Percentiles rank a stretch among this genome's conserved stretches.
These are phyloP conservation scores for Clostera curtula DNA, from an alignment of 2,888 invertebrate species.

Conservation along the genomic window DNA sequence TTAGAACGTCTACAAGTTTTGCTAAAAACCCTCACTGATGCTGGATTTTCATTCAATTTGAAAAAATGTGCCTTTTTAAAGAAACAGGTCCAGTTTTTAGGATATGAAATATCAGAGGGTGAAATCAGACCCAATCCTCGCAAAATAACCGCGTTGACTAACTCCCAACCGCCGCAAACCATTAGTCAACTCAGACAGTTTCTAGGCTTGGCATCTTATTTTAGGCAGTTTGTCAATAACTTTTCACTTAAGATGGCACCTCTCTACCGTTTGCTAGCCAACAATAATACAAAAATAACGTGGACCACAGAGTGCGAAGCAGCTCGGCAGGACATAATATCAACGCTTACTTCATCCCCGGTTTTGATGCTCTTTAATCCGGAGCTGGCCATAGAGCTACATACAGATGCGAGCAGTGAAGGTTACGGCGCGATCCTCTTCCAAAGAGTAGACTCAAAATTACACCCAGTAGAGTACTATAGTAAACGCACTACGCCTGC, in stretches of 20 bases:
- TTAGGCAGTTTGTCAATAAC: neutral
- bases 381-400: neutral
- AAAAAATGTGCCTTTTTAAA: conserved; percentile 15
- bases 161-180: conserved; percentile 8
- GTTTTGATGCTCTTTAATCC: conserved; percentile 2
- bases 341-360: neutral
- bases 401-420: conserved; percentile 1
- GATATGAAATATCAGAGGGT: conserved; percentile 9
- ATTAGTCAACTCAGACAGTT: conserved; percentile 15
- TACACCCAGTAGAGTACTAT: neutral
- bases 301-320: too few species aligned
- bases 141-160: conserved; percentile 12
- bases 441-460: neutral
- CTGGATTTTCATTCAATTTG: conserved; percentile 12
- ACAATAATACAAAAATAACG: too few species aligned
- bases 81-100: conserved; percentile 10
- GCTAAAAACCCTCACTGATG: conserved; percentile 6
- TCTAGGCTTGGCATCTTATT: conserved; percentile 6
- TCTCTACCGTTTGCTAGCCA: neutral
- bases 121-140: conserved; percentile 13
- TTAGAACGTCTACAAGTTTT: conserved; percentile 2
- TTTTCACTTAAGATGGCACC: neutral
- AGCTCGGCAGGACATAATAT: neutral
- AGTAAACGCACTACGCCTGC: neutral
- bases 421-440: conserved; percentile 1